Evolutionary conservation across 2,888 invertebrate genomes (phyloP).

Genomic region (Archips xylosteana): DNA sequence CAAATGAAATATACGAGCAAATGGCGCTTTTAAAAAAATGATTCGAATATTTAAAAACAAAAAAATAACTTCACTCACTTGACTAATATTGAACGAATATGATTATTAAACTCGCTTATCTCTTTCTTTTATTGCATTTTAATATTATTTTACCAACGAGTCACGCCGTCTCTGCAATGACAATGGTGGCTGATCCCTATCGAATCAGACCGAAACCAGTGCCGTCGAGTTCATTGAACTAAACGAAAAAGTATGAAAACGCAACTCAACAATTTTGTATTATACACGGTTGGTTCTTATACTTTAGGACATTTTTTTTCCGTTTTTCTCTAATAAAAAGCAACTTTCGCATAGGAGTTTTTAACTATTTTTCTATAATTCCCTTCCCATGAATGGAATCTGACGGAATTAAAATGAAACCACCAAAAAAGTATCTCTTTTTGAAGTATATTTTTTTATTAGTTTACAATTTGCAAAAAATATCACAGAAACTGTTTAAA

Average conservation of each 20-base stretch:
- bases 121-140: background rate
- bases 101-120: background rate
- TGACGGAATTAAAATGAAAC: background rate
- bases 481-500: too few relatives aligned
- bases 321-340: background rate
- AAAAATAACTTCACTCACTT: background rate
- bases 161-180: constrained; percentile 4
- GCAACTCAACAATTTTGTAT: constrained; percentile 7
- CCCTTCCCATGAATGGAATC: background rate
- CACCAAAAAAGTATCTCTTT: background rate
- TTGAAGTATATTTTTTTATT: too few relatives aligned
- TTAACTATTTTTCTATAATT: background rate
- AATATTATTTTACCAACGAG: constrained; percentile 18
- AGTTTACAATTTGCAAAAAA: too few relatives aligned
- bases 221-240: constrained; percentile 36
- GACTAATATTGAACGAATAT: background rate
- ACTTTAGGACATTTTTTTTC: background rate
- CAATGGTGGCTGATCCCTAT: constrained; percentile 40
- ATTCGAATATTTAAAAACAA: background rate
- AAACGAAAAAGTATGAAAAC: constrained; percentile 32
- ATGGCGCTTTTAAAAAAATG: too few relatives aligned
- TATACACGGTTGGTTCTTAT: constrained; percentile 11
- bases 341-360: background rate
- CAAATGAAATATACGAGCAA: too few relatives aligned
- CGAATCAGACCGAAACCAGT: constrained; percentile 18